Evolutionary conservation across 1,140 invertebrate genomes (phyloP).

Genomic region (Drosophila insularis): DNA sequence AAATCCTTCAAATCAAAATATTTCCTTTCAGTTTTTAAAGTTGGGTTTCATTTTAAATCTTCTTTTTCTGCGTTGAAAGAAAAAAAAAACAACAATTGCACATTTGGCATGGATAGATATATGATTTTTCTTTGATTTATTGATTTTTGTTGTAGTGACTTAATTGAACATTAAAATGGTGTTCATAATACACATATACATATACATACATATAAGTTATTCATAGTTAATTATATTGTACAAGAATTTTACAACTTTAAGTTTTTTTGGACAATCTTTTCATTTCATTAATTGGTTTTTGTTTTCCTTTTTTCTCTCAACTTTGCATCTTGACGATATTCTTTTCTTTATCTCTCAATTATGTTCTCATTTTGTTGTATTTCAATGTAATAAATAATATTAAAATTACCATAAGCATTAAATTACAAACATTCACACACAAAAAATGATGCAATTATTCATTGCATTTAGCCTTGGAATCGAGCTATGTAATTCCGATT

Average conservation of each 20-base stretch:
- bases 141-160: constrained; percentile 75
- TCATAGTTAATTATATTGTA: constrained; percentile 49
- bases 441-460: constrained; percentile 39
- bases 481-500: constrained; percentile 41
- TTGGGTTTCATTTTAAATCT: too few species aligned
- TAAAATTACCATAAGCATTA: constrained; percentile 72
- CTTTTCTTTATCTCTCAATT: constrained; percentile 7
- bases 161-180: constrained; percentile 77
- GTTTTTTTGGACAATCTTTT: constrained; percentile 79
- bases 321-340: not conserved
- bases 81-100: constrained; percentile 23
- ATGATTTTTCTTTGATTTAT: constrained; percentile 71
- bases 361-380: constrained; percentile 6
- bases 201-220: constrained; percentile 47
- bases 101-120: constrained; percentile 38
- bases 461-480: constrained; percentile 30
- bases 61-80: too few species aligned
- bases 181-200: constrained; percentile 74
- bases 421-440: constrained; percentile 50
- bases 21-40: too few species aligned
- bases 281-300: constrained; percentile 66
- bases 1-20: too few species aligned
- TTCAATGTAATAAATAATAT: constrained; percentile 74
- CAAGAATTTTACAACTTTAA: constrained; percentile 78
- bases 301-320: constrained; percentile 12